These are phyloP conservation scores for Furnarius figulus DNA, from an alignment of 2,113 vertebrate species.

Conservation along the genomic window DNA sequence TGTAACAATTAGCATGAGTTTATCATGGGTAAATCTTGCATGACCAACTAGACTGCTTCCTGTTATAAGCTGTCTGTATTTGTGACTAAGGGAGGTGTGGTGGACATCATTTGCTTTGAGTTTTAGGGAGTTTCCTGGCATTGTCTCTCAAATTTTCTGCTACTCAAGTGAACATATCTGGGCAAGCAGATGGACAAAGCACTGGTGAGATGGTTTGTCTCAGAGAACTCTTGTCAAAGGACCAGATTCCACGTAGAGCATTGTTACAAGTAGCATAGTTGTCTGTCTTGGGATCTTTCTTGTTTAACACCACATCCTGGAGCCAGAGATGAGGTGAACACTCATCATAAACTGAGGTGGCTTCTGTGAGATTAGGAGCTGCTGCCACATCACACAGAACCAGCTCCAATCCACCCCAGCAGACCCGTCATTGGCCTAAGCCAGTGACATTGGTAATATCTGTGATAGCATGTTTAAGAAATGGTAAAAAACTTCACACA, in stretches of 20 bases:
- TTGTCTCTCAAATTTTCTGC: neutral
- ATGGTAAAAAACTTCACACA: neutral
- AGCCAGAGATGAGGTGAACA: neutral
- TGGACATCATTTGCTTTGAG: neutral
- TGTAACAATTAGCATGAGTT: neutral
- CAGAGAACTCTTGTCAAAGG: neutral
- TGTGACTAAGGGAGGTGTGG: fast-evolving
- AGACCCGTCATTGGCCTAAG: neutral
- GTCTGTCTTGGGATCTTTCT: neutral
- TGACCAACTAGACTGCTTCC: neutral
- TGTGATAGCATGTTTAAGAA: neutral
- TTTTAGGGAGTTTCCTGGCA: neutral
- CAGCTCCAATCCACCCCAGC: fast-evolving
- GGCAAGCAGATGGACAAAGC: neutral
- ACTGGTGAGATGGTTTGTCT: neutral
- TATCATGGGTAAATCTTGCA: neutral
- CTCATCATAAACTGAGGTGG: neutral
- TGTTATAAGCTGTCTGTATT: neutral
- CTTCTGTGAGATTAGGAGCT: neutral
- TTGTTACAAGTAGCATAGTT: fast-evolving
- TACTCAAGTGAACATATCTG: neutral
- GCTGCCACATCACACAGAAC: neutral
- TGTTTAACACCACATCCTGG: neutral
- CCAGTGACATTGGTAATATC: neutral
- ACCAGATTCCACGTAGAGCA: neutral